phyloP scores from a whole-genome alignment of 2,113 vertebrate species.

The Periophthalmodon schlosseri region DNA sequence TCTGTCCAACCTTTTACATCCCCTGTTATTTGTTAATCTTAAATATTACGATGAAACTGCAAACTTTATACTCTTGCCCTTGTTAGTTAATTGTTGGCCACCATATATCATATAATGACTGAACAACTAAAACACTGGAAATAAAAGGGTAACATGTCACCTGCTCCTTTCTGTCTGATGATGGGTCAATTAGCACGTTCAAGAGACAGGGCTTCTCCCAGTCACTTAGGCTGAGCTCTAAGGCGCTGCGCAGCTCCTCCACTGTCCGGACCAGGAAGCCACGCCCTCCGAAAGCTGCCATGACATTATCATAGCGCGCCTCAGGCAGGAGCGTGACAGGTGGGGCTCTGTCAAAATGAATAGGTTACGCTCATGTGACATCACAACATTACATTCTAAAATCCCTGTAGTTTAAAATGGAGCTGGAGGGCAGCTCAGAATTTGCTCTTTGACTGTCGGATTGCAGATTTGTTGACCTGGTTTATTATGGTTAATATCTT shows the following conservation, averaged over 20 bases:
- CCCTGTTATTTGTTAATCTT: background rate
- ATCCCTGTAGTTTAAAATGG: background rate
- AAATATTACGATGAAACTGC: background rate
- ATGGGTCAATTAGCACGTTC: slow-evolving; percentile 91
- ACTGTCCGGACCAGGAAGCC: slow-evolving; percentile 89
- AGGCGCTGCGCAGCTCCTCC: slow-evolving; percentile 82
- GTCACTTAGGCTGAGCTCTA: slow-evolving; percentile 81
- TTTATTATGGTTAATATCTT: background rate
- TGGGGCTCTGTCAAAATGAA: slow-evolving; percentile 77
- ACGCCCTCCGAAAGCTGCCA: slow-evolving; percentile 89
- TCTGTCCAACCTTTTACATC: too few species aligned
- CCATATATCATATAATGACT: too few species aligned
- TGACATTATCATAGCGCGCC: slow-evolving; percentile 89
- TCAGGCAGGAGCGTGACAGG: slow-evolving; percentile 89
- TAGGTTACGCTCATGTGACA: background rate
- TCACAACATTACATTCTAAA: background rate
- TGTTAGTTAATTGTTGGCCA: too few species aligned
- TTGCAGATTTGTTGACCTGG: background rate
- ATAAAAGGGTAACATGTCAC: slow-evolving; percentile 63
- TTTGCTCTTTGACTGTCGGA: background rate
- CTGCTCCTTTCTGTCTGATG: slow-evolving; percentile 89
- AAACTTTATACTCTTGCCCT: too few species aligned
- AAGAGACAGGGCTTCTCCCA: slow-evolving; percentile 84
- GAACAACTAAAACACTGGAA: background rate
- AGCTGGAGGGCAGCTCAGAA: background rate